These are phyloP conservation scores for Melieria omissa DNA, from an alignment of 2,888 invertebrate genomes.

Conservation along the genomic window DNA sequence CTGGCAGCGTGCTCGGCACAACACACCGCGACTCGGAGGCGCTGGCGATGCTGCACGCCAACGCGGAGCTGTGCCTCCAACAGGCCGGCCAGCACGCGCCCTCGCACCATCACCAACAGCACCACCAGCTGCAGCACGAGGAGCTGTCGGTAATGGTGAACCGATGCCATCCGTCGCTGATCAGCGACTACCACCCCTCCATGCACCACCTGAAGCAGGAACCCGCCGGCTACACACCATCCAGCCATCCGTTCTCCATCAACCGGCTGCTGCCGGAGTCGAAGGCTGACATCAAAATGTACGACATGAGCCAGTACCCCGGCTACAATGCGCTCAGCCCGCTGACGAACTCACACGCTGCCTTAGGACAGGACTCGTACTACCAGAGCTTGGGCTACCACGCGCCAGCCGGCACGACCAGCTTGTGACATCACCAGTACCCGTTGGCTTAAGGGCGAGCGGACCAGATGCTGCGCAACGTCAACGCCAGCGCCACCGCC, in stretches of 20 bases:
- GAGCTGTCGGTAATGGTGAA: constrained; percentile 76
- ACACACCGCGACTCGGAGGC: constrained; percentile 73
- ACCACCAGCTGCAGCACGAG: constrained; percentile 69
- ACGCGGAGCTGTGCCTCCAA: constrained; percentile 72
- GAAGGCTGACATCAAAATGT: constrained; percentile 92
- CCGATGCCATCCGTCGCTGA: constrained; percentile 73
- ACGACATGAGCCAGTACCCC: constrained; percentile 80
- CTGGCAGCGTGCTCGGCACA: constrained; percentile 57
- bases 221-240: constrained; percentile 81
- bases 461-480: constrained; percentile 63
- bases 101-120: constrained; percentile 69
- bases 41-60: constrained; percentile 77
- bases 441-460: constrained; percentile 82
- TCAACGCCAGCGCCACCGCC: constrained; percentile 47
- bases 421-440: constrained; percentile 89
- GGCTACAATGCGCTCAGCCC: constrained; percentile 74
- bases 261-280: constrained; percentile 91
- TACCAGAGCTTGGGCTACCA: constrained; percentile 86
- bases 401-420: constrained; percentile 76
- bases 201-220: constrained; percentile 82
- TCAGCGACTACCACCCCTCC: constrained; percentile 72
- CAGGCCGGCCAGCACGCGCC: constrained; percentile 71
- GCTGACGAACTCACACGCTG: constrained; percentile 73
- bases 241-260: constrained; percentile 94
- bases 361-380: constrained; percentile 79